phyloP scores from a whole-genome alignment of 2,113 vertebrate genomes.

The Corythornis madagascariensis region DNA sequence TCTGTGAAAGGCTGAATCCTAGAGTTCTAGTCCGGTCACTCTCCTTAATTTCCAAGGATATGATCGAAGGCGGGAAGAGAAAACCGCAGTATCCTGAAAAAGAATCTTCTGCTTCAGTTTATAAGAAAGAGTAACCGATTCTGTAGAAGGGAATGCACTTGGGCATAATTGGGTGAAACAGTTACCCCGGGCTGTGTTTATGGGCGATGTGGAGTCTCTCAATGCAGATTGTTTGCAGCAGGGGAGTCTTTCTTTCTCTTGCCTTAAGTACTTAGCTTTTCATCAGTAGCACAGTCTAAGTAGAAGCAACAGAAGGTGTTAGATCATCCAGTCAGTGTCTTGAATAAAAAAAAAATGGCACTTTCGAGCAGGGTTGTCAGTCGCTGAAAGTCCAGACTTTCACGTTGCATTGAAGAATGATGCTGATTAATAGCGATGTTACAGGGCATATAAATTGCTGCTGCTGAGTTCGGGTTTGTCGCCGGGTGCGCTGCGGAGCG shows the following conservation, averaged over 20 bases:
- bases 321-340: background rate
- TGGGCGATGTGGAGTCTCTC: background rate
- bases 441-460: rapidly evolving
- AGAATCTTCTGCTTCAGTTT: background rate
- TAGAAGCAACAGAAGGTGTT: background rate
- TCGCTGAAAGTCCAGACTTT: background rate
- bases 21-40: background rate
- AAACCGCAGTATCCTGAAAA: rapidly evolving
- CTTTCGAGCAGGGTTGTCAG: background rate
- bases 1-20: background rate
- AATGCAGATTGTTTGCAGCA: background rate
- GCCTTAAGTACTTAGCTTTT: no score
- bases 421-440: background rate
- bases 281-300: no score
- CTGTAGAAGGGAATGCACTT: background rate
- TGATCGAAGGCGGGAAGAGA: background rate
- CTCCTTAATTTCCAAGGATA: background rate
- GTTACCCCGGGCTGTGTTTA: background rate
- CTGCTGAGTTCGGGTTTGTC: background rate
- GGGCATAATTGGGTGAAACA: rapidly evolving
- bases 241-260: background rate
- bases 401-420: rapidly evolving
- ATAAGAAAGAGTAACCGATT: background rate
- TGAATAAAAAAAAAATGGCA: background rate
- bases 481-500: background rate